A percentile compares a stretch with the other conserved stretches of the same genome.
Evolutionary conservation across 2,797 vertebrate genomes (phyloP).

Genomic region (Periparus ater): DNA sequence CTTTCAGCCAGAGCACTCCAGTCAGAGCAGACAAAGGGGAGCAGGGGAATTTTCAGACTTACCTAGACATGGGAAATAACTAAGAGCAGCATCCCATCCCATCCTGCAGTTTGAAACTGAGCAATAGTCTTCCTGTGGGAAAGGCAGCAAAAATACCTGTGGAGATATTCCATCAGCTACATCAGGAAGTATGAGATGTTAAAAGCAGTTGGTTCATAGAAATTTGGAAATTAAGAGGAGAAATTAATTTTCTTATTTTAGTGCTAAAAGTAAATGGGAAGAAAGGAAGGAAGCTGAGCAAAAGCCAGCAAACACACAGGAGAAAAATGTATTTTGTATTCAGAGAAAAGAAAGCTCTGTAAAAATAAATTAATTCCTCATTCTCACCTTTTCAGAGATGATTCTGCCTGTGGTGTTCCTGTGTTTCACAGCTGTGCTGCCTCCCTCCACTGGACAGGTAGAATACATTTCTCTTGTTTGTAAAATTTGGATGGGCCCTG

Average conservation of each 20-base stretch:
- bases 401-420: not conserved
- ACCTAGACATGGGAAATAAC: not conserved
- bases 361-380: not conserved
- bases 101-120: not conserved
- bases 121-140: not conserved
- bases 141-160: not conserved
- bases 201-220: not conserved
- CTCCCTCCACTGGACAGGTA: constrained; percentile 36
- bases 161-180: not conserved
- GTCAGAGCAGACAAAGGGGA: not conserved
- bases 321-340: not conserved
- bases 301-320: not conserved
- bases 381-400: constrained; percentile 57
- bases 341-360: not conserved
- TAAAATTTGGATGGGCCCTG: not conserved
- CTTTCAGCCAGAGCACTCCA: not conserved
- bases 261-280: not conserved
- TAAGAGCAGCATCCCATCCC: not conserved
- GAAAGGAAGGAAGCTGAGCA: not conserved
- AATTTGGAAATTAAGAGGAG: fast-evolving
- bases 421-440: constrained; percentile 7
- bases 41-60: not conserved
- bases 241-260: not conserved
- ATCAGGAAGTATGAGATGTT: not conserved
- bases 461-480: not conserved